Conservation (phyloP, 2,888 invertebrate species). For the Amphimallon solstitiale region DNA sequence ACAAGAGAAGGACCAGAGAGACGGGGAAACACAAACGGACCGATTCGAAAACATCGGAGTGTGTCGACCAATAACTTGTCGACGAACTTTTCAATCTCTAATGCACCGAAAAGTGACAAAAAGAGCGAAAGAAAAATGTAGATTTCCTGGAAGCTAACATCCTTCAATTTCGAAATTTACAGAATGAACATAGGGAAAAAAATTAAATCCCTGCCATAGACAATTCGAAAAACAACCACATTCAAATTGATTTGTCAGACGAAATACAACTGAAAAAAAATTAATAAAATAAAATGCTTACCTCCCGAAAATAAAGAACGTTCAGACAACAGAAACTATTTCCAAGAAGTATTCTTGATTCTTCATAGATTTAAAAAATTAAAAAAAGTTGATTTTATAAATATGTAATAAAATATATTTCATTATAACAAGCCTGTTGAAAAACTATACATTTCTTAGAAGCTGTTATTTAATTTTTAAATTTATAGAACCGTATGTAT, state of each 20-base stretch:
- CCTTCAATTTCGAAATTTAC: constrained; percentile 26
- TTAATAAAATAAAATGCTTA: no score
- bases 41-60: constrained; percentile 36
- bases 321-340: no score
- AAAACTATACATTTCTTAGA: no score
- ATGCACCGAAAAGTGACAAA: constrained; percentile 31
- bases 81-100: constrained; percentile 30
- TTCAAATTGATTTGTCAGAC: neutral
- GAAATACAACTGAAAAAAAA: no score
- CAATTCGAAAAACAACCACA: neutral
- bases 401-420: no score
- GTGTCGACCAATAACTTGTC: constrained; percentile 32
- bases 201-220: neutral
- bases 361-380: no score
- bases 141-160: constrained; percentile 27
- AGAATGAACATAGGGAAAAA: neutral
- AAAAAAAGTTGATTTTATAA: no score
- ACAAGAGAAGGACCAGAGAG: constrained; percentile 39
- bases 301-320: no score
- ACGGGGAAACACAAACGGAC: constrained; percentile 43
- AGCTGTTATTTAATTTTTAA: no score
- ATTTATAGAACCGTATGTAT: no score
- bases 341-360: no score
- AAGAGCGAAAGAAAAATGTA: constrained; percentile 22
- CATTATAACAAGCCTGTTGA: no score